Evolutionary conservation across 2,113 vertebrate genomes (phyloP).

Genomic region (Chloebia gouldiae): DNA sequence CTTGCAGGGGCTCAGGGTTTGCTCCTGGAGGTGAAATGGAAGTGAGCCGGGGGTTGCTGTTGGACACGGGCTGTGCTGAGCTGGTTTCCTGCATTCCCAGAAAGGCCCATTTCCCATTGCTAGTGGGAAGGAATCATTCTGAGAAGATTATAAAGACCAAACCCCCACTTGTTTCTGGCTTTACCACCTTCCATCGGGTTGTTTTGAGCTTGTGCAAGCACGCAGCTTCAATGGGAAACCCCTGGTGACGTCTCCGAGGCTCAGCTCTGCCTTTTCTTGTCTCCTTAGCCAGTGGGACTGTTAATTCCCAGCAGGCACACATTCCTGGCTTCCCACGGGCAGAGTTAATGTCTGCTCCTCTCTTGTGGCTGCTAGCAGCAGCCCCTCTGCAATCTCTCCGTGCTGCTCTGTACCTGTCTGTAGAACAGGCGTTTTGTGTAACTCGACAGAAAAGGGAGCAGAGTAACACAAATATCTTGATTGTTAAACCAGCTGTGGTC

Average conservation of each 20-base stretch:
- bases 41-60: background rate
- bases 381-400: background rate
- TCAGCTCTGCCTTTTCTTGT: background rate
- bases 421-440: background rate
- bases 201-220: background rate
- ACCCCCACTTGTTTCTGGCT: background rate
- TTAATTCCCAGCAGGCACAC: background rate
- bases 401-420: background rate
- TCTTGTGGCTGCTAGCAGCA: background rate
- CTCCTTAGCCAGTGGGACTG: background rate
- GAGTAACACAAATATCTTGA: background rate
- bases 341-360: background rate
- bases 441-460: background rate
- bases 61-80: rapidly evolving
- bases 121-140: background rate
- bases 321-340: background rate
- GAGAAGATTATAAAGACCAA: background rate
- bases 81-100: rapidly evolving
- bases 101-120: background rate
- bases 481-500: conserved; percentile 7
- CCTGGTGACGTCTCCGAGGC: background rate
- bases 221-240: background rate
- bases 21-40: background rate
- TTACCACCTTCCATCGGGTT: background rate
- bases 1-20: background rate